Evolutionary conservation across 1,140 invertebrate species (phyloP), one percentile per base, ranked within the genome.

Genomic region (Phymorhynchus buccinoides): DNA sequence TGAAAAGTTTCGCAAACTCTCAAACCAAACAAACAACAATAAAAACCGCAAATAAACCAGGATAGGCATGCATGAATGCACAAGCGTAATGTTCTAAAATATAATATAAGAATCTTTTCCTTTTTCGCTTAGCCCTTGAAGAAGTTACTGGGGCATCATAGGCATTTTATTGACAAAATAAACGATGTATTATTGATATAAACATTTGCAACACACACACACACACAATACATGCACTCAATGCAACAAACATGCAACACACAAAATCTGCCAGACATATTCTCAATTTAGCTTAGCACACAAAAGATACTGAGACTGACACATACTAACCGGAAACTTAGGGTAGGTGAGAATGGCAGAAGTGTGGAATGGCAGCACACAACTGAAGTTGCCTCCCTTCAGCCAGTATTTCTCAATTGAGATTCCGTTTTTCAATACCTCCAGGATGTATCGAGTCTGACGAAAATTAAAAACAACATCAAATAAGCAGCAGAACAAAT

Each of bases 291-390:
- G n/a, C n/a, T n/a, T n/a, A n/a, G n/a, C n/a, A n/a, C n/a, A 52
- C 22, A 52, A 52, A 52, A 52, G 48, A 12, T 22, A 52, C 22
- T 7, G 48, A 52, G 22, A 52, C 7, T 7, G 48, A 71, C 73
- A 68, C 27, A 78, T 30, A 86, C 88, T 87, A 88, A 91, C 91
- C n/a, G 89, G 91, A 82, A 88, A 90, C 84, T 91, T 91, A 37
- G 90, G 91, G 80, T 88, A 89, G 30, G 85, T 87, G 22, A 91
- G 82, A 18, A 89, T 71, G 68, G 87, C 88, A 35, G 84, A 68
- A 48, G 44, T 85, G 79, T 85, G 37, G 66, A 80, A 41, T 41
- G 84, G 84, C 27, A 89, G n/a, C 48, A 83, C 78, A 48, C 88
- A 86, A 12, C 56, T 81, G 79, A 91, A 91, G 12, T 84, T 86